Evolutionary conservation across 2,113 vertebrate species (phyloP), one percentile per base, ranked within the genome.

Genomic region (Perca schrenkii): DNA sequence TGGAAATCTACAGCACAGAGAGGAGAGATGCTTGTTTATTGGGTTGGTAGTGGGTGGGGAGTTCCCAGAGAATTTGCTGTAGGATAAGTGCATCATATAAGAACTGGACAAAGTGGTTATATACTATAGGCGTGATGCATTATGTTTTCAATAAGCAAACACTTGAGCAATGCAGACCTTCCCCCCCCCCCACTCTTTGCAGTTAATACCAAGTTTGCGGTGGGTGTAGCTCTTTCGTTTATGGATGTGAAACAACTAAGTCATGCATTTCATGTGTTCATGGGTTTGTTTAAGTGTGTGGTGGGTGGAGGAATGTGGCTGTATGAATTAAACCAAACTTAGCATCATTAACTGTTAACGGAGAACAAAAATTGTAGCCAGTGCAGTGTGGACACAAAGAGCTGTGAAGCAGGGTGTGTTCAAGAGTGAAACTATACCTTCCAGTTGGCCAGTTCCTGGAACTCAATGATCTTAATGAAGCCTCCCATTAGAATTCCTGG

Each of bases 401-500:
- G 47, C 13, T 22, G 46, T 22, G 21, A 2, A 65, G 34, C 22
- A 7, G 62, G 6, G 4, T 49, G 40, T 22, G 14, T 62, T 80
- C 19, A 70, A 17, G 7, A 62, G 19, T 75, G 13, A 52, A 34
- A 87, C 47, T 50, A 8, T 97, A 99, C 98, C 98, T 99, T 99
- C 98, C 98, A 99, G 94, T 99, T 99, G 87, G 98, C 98, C 91
- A 99, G 94, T 90, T 99, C 96, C 89, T 98, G 97, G 88, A 96
- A 98, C 94, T 99, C 98, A 89, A 99, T 99, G 91, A 99, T 96
- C 95, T 98, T 99, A 94, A 99, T 99, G 85, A 99, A 95, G 58
- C 97, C 98, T 93, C 98, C 98, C 98, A 99, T 99, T 86, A 99
- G 94, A 88, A 99, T 99, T 78, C 98, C 98, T 99, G 92, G 49